Evolutionary conservation across 2,113 vertebrate species (phyloP).

Genomic region (Catharus minimus): DNA sequence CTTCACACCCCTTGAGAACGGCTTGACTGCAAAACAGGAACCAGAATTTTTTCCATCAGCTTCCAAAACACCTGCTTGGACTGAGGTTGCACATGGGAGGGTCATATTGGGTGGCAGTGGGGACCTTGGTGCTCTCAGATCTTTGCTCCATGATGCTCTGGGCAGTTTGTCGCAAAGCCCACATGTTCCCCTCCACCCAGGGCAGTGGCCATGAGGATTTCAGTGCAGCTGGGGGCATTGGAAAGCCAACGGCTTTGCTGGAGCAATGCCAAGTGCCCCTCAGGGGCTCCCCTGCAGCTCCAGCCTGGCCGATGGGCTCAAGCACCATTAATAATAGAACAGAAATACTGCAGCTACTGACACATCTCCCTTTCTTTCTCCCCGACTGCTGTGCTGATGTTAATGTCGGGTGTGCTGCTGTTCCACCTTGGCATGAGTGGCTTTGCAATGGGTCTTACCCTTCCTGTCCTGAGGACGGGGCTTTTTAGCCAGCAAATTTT

Average conservation of each 20-base stretch:
- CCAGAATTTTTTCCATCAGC: neutral
- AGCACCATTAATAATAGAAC: slow-evolving; percentile 15
- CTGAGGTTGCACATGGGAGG: fast-evolving
- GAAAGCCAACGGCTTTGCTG: neutral
- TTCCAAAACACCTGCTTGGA: neutral
- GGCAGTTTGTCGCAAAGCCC: neutral
- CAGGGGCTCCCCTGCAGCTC: fast-evolving
- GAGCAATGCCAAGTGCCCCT: neutral
- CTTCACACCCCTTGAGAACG: fast-evolving
- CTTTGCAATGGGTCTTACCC: fast-evolving
- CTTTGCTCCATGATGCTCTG: neutral
- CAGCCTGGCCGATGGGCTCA: neutral
- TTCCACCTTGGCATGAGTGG: fast-evolving
- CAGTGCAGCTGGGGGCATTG: fast-evolving
- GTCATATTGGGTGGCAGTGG: neutral
- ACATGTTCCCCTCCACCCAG: neutral
- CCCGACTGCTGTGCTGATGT: fast-evolving
- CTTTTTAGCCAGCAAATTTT: neutral
- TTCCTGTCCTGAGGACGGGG: fast-evolving
- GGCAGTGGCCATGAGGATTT: neutral
- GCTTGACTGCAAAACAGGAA: neutral
- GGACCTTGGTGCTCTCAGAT: neutral
- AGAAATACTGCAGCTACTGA: neutral
- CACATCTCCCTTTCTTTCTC: neutral
- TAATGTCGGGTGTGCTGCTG: neutral